These are phyloP conservation scores for Diuraphis noxia DNA, from an alignment of 1,140 invertebrate genomes.

Conservation along the genomic window DNA sequence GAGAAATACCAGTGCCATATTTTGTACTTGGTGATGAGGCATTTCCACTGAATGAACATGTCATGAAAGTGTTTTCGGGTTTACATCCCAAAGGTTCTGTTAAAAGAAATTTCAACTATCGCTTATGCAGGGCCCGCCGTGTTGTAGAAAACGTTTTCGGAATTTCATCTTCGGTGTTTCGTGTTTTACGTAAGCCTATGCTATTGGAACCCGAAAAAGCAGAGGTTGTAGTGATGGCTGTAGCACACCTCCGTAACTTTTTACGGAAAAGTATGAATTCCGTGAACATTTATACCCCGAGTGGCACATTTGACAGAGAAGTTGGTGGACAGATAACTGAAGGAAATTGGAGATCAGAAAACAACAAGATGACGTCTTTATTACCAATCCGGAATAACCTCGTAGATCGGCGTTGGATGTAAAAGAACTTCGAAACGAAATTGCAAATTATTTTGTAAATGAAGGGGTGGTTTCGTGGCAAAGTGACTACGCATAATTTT, in stretches of 20 bases:
- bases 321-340: not conserved
- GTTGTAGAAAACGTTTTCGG: slow-evolving; percentile 65
- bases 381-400: not conserved
- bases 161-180: slow-evolving; percentile 61
- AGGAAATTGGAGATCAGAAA: not conserved
- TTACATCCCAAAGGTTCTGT: slow-evolving; percentile 60
- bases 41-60: slow-evolving; percentile 60
- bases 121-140: slow-evolving; percentile 59
- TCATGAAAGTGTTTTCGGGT: slow-evolving; percentile 63
- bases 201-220: slow-evolving; percentile 57
- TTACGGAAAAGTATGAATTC: not conserved
- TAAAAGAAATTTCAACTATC: slow-evolving; percentile 61
- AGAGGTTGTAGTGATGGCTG: slow-evolving; percentile 58
- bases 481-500: not conserved
- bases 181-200: slow-evolving; percentile 60
- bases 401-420: not conserved
- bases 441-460: not conserved
- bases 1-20: slow-evolving; percentile 13
- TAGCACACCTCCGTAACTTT: slow-evolving; percentile 54
- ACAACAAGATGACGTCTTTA: not conserved
- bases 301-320: not conserved
- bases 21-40: slow-evolving; percentile 62
- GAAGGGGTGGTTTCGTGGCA: not conserved
- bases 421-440: not conserved
- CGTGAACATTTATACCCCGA: not conserved